phyloP scores from a whole-genome alignment of 2,797 vertebrate genomes.

The Tympanoctomys barrerae region DNA sequence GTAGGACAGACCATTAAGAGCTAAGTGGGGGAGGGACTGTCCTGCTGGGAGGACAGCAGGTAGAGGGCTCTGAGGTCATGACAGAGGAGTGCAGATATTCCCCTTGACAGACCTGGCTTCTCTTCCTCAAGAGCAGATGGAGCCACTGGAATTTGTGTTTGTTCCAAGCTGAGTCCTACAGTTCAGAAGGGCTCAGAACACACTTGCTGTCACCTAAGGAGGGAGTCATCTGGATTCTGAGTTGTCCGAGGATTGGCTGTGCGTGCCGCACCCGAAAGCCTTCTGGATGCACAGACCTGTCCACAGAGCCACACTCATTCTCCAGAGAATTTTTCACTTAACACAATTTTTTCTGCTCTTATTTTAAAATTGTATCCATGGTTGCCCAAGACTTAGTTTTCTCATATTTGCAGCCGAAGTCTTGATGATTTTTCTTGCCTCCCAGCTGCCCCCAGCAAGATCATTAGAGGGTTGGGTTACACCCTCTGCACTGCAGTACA shows the following conservation, averaged over 20 bases:
- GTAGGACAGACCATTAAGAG: not conserved
- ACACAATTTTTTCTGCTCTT: not conserved
- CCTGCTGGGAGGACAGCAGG: too few relatives aligned
- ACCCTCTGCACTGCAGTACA: not conserved
- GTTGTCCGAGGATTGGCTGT: not conserved
- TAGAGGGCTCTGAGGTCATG: not conserved
- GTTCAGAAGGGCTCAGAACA: not conserved
- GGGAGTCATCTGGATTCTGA: not conserved
- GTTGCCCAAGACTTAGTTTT: not conserved
- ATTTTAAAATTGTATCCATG: slow-evolving; percentile 20
- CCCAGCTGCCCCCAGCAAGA: not conserved
- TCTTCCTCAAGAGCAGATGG: not conserved
- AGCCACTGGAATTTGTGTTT: not conserved
- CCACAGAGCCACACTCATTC: not conserved
- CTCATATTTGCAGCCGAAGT: not conserved
- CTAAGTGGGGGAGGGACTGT: not conserved
- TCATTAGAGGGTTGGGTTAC: not conserved
- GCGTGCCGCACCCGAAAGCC: not conserved
- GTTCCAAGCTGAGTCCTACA: not conserved
- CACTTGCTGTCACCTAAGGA: not conserved
- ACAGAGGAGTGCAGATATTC: not conserved
- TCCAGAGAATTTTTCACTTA: not conserved
- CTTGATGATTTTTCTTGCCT: slow-evolving; percentile 32
- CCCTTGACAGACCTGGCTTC: not conserved
- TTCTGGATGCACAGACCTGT: not conserved